A percentile compares a stretch with the other conserved stretches of the same genome.
phyloP scores from a whole-genome alignment of 2,888 invertebrate genomes.

The Athalia rosae region DNA sequence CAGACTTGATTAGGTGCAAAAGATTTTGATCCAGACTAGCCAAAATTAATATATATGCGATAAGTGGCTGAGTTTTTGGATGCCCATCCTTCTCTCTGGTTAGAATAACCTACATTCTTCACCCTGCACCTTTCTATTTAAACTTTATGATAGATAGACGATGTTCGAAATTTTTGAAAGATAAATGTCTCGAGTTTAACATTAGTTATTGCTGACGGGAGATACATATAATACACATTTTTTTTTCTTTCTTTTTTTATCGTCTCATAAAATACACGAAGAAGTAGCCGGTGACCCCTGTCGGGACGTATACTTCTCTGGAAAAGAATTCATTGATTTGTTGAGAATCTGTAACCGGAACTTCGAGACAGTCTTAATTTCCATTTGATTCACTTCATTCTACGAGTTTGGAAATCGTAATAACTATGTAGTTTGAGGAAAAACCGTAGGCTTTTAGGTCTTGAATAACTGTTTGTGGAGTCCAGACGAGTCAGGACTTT shows the following conservation, averaged over 20 bases:
- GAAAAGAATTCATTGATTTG: slow-evolving; percentile 30
- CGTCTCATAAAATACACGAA: slow-evolving; percentile 24
- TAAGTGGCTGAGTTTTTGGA: not conserved
- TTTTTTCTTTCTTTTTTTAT: slow-evolving; percentile 20
- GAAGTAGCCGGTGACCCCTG: slow-evolving; percentile 16
- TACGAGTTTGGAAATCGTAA: not conserved
- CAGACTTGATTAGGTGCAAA: not conserved
- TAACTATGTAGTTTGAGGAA: slow-evolving; percentile 19
- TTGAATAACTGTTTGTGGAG: too few relatives aligned
- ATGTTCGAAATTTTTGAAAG: slow-evolving; percentile 43
- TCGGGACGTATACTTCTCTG: slow-evolving; percentile 42
- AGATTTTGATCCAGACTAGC: slow-evolving; percentile 15
- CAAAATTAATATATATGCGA: not conserved
- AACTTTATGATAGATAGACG: slow-evolving; percentile 46
- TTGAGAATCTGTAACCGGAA: slow-evolving; percentile 33
- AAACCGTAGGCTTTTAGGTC: not conserved
- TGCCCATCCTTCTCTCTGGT: slow-evolving; percentile 5
- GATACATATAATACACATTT: not conserved
- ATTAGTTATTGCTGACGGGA: slow-evolving; percentile 40
- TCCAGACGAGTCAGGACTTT: too few relatives aligned
- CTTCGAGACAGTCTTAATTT: slow-evolving; percentile 39
- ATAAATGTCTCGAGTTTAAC: slow-evolving; percentile 45
- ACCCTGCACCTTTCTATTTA: slow-evolving; percentile 40
- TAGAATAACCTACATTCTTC: slow-evolving; percentile 25
- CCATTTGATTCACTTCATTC: slow-evolving; percentile 36